A percentile compares a stretch with the other conserved stretches of the same genome.
Conservation (phyloP, 2,113 vertebrate species). For the Scalopus aquaticus region DNA sequence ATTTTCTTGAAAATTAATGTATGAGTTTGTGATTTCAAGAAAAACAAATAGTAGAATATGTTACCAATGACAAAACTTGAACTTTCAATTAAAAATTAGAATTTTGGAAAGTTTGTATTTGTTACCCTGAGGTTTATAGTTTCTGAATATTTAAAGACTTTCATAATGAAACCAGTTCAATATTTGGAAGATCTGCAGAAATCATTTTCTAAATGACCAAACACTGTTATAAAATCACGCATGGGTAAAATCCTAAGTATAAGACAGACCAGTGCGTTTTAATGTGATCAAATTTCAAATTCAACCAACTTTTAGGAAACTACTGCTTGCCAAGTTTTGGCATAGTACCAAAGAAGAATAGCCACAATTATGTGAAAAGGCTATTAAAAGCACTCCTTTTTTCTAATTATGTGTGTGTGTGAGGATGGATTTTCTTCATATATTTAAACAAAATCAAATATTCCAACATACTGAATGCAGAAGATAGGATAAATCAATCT, state of each 20-base stretch:
- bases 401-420: background rate
- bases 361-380: background rate
- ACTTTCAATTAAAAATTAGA: slow-evolving; percentile 11
- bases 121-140: background rate
- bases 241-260: background rate
- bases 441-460: slow-evolving; percentile 41
- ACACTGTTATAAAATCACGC: background rate
- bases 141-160: slow-evolving; percentile 3
- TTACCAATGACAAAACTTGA: background rate
- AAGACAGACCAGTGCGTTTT: background rate
- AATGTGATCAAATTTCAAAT: background rate
- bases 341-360: background rate
- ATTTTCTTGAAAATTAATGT: slow-evolving; percentile 8
- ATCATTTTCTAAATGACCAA: slow-evolving; percentile 12
- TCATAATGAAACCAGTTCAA: background rate
- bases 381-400: background rate
- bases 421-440: background rate
- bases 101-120: slow-evolving; percentile 18
- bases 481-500: background rate
- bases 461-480: background rate
- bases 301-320: background rate
- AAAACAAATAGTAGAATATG: background rate
- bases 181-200: background rate
- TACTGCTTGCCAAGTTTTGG: background rate
- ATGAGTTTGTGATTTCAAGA: background rate